Base-by-base conservation (phyloP, 92 coral and sea anemone species). In the Anthopleura xanthogrammica region DNA sequence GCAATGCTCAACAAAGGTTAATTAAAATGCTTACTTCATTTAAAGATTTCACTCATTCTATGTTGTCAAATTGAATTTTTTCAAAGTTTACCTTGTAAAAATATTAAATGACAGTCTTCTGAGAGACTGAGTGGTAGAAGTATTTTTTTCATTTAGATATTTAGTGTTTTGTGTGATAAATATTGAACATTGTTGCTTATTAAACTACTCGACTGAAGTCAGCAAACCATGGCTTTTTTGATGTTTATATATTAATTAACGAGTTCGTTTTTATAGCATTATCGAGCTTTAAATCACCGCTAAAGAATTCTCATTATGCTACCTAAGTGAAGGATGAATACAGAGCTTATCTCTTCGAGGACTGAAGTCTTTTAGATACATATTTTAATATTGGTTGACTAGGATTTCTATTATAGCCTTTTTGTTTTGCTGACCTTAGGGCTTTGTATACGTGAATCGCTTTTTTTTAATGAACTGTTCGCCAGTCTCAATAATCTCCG, bases 191-290 rank as follows among this genome's bases (percentile, higher is more conserved):
- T 3, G 8, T 7, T 76, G 39, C 55, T 46, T 9, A 48, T 58
- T 42, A 17, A 43, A 43, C 78, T 42, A 42, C 57, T 75, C 52
- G 29, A 19, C 5, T 7, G 24, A 22, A 42, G 55, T 22, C 52
- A 13, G 12, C 77, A 76, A 80, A 80, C 55, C 83, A 11, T 65
- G 17, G 22, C 65, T 24, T 41, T 65, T 80, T 68, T 80, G 13
- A 80, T 80, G 77, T 80, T 80, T 65, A 48, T 80, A 43, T 29
- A 52, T n/a, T 23, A 80, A 80, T 80, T 80, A 80, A 65, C 83
- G 64, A 8, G 39, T 29, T 42, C 52, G 83, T 17, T 65, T 65
- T 80, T 24, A 80, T 65, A 52, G 83, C 22, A 65, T 80, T 80
- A 68, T 41, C 24, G 60, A 41, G 14, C 72, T 36, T 81, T 0